These are phyloP conservation scores for Orthosia gracilis DNA, from an alignment of 2,888 invertebrate genomes.

Conservation along the genomic window DNA sequence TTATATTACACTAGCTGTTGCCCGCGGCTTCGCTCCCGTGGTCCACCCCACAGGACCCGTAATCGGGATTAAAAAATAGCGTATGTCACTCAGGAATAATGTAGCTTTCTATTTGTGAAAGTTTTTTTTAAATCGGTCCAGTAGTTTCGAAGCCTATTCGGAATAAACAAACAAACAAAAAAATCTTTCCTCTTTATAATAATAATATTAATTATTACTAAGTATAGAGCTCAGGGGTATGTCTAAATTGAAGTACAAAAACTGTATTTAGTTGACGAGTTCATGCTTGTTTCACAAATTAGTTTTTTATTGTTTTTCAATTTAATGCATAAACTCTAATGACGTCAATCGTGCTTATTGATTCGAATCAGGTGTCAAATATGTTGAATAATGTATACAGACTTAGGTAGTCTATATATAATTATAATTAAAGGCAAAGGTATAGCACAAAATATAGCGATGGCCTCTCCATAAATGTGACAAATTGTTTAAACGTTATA, in stretches of 20 bases:
- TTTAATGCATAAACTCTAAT: not conserved
- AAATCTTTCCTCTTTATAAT: too few relatives aligned
- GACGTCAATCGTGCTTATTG: constrained; percentile 27
- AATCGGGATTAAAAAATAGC: too few relatives aligned
- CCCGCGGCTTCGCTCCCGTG: too few relatives aligned
- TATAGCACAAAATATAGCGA: not conserved
- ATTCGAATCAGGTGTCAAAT: constrained; percentile 28
- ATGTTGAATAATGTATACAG: constrained; percentile 3
- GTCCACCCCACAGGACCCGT: too few relatives aligned
- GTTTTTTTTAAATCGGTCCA: too few relatives aligned
- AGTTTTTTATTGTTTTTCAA: not conserved
- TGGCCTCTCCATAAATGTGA: not conserved
- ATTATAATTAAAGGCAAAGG: too few relatives aligned
- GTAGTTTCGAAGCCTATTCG: too few relatives aligned
- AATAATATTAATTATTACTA: too few relatives aligned
- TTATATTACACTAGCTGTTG: too few relatives aligned
- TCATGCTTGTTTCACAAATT: not conserved
- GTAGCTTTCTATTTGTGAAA: too few relatives aligned
- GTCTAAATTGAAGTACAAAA: not conserved
- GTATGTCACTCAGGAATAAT: too few relatives aligned
- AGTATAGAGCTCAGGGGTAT: constrained; percentile 3
- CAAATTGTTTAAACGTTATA: not conserved
- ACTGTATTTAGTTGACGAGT: not conserved
- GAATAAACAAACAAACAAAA: too few relatives aligned
- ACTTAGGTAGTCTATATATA: not conserved